These are phyloP conservation scores for Nothocercus julius DNA, from an alignment of 2,113 vertebrate species.

Conservation along the genomic window DNA sequence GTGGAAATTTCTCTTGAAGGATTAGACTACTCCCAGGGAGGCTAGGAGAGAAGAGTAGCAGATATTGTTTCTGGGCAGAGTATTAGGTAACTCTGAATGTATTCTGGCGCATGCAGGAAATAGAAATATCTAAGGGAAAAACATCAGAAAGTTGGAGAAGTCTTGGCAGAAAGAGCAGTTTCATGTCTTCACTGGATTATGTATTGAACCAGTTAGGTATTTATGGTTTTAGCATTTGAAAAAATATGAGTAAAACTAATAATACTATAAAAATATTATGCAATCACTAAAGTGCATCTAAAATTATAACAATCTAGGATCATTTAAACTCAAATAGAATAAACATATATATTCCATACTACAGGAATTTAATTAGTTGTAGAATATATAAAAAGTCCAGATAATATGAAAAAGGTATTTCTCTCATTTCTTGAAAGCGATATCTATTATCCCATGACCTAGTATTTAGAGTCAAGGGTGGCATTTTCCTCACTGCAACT, in stretches of 20 bases:
- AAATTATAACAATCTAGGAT: not conserved
- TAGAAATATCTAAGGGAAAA: not conserved
- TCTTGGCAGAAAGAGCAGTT: not conserved
- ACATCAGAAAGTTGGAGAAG: not conserved
- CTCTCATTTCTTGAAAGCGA: not conserved
- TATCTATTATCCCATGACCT: not conserved
- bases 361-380: not conserved
- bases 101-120: not conserved
- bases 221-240: not conserved
- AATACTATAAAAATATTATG: not conserved
- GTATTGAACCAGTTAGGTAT: not conserved
- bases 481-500: not conserved
- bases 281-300: not conserved
- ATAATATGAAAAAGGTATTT: not conserved
- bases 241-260: not conserved
- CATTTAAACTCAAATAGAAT: not conserved
- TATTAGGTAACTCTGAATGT: not conserved
- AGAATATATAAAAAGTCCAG: not conserved
- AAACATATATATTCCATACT: not conserved
- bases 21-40: not conserved
- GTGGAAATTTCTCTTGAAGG: not conserved
- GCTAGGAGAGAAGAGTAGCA: not conserved
- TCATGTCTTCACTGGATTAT: not conserved
- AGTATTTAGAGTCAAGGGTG: not conserved
- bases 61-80: not conserved